Evolutionary conservation across 1,140 invertebrate genomes (phyloP), one percentile per base, ranked within the genome.

Genomic region (Drosophila dunni): DNA sequence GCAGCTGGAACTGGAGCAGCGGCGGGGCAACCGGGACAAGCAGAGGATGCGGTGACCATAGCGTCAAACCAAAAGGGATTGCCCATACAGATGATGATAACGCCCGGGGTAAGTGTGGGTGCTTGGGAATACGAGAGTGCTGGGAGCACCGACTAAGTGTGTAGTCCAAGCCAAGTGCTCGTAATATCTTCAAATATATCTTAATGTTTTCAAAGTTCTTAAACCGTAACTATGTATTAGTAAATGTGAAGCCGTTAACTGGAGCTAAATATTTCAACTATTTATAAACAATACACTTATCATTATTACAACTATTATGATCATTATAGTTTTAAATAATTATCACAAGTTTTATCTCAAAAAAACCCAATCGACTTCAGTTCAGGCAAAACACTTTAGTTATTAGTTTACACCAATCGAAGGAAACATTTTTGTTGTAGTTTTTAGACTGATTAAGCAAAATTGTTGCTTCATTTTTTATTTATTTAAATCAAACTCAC

Each of bases 51-150:
- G 11, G 71, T 71, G 61, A 88, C 75, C 20, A 48, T 81, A 44
- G 72, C 78, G 11, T 71, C 78, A 24, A 81, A 81, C 42, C 75
- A 82, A 13, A 81, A 86, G 51, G 84, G 80, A 56, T 60, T 91
- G 60, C 91, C 90, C 57, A 84, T 84, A 20, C 91, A 92, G 75
- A 92, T 92, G 91, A 92, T 92, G 91, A 92, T 92, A 53, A 91
- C 91, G 66, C 91, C 91, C 50, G 91, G 91, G 91, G 91, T 92
- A 92, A 91, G 91, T 92, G 61, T 45, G 64, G 65, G 69, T 51
- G 15, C 29, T 29, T 29, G 24, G 24, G 24, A 29, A 29, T 29
- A 29, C 11, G 53, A 60, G 54, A 34, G 29, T 20, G 33, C 10
- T 61, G 34, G 69, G 29, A 46, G 56, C 62, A 36, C 45, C 42